Percentiles rank a stretch among this genome's conserved stretches.
These are phyloP conservation scores for Tenthredo amoena DNA, from an alignment of 2,888 invertebrate genomes.

Conservation along the genomic window DNA sequence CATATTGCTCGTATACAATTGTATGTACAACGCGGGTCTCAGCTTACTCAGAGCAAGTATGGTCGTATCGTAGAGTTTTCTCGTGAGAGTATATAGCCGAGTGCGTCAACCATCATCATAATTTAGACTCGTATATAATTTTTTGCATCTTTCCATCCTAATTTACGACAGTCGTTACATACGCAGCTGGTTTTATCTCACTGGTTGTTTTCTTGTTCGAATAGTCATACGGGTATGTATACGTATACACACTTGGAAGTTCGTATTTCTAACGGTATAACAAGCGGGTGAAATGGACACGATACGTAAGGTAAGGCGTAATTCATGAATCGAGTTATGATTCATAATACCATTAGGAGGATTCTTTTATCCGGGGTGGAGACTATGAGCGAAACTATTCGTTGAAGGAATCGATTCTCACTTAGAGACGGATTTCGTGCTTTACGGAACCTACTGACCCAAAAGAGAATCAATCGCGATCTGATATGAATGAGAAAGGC, in stretches of 20 bases:
- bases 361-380: neutral
- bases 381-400: neutral
- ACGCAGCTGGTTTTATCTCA: neutral
- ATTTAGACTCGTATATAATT: neutral
- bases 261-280: constrained; percentile 6
- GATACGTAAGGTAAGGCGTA: neutral
- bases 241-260: neutral
- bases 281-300: neutral
- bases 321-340: neutral
- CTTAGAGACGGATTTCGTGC: neutral
- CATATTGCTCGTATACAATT: neutral
- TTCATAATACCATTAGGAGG: neutral
- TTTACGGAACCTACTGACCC: constrained; percentile 41
- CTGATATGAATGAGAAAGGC: neutral
- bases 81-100: neutral
- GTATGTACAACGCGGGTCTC: neutral
- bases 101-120: neutral
- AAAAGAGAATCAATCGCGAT: neutral
- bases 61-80: neutral
- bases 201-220: neutral
- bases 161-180: neutral
- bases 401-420: neutral
- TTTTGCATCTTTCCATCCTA: neutral
- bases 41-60: neutral
- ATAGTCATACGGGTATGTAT: neutral